These are phyloP conservation scores for Philereme vetulata DNA, from an alignment of 2,888 invertebrate genomes.

Conservation along the genomic window DNA sequence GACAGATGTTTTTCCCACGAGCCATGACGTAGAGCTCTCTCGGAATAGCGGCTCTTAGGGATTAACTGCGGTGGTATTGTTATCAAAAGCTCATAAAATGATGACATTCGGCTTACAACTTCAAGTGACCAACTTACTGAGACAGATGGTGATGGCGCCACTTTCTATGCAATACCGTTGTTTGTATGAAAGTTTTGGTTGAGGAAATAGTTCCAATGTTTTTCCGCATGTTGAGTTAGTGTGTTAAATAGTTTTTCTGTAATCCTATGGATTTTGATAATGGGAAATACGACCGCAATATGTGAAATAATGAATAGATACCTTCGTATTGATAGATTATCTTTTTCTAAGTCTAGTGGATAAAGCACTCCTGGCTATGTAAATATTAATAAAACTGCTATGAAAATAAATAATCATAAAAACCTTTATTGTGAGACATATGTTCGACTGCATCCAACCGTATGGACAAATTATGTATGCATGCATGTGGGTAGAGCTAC, in stretches of 20 bases:
- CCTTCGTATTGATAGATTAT: not conserved
- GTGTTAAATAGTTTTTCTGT: constrained; percentile 7
- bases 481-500: no score
- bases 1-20: constrained; percentile 40
- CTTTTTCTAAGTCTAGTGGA: not conserved
- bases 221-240: not conserved
- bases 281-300: constrained; percentile 7
- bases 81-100: constrained; percentile 17
- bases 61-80: constrained; percentile 32
- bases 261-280: constrained; percentile 17
- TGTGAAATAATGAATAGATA: constrained; percentile 7
- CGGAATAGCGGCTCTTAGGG: constrained; percentile 51
- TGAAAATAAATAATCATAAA: not conserved
- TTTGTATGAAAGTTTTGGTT: not conserved
- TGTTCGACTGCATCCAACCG: no score
- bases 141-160: not conserved
- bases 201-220: not conserved
- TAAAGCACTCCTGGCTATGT: not conserved
- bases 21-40: constrained; percentile 27
- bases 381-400: not conserved
- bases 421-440: no score
- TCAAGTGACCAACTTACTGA: constrained; percentile 5
- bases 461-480: no score
- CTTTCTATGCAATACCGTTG: not conserved
- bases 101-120: constrained; percentile 19